Base-by-base conservation (phyloP, 2,888 invertebrate genomes). In the Drosophila kuntzei region DNA sequence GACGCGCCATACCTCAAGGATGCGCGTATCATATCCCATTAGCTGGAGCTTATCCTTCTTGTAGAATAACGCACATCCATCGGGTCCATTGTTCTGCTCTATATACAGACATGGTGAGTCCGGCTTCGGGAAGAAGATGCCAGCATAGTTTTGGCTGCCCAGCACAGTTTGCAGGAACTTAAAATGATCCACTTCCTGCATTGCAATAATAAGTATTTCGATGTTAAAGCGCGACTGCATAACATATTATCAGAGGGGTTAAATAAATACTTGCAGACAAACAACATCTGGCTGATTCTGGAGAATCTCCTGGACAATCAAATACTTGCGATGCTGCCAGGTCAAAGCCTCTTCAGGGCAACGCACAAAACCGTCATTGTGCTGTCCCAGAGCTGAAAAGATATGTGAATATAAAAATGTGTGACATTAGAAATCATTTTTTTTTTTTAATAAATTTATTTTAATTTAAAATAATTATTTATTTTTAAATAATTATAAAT, bases 31-130 rank as follows among this genome's bases (percentile, higher is more conserved):
- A 25, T 93, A 93, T 65, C 93, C 92, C 20, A 95, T 80, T 53
- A 95, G 90, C 60, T 95, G 94, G 76, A 95, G 94, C 90, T 94
- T 94, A 72, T 94, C 93, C 50, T 93, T 93, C 71, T 94, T 93
- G 90, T 94, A 96, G 91, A 96, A 96, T 53, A 96, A 93, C 27
- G 96, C 96, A 91, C 96, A 96, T 8, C 96, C 96, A 91, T 96
- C 96, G 0, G 96, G 96, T 0, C 96, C 96, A 82, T 95, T 95
- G 87, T 95, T 95, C 72, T 95, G 94, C 68, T 94, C 93, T 44
- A 95, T 94, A 84, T 96, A 95, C 44, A 96, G 92, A 90, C 96
- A 96, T 0, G 96, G 96, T 0, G 96, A 96, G 84, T 96, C 95
- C 0, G 96, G 96, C 91, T 96, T 96, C 0, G 96, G 95, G 84